Base-by-base conservation (phyloP, 1,140 invertebrate species). In the Agraylea sexmaculata region DNA sequence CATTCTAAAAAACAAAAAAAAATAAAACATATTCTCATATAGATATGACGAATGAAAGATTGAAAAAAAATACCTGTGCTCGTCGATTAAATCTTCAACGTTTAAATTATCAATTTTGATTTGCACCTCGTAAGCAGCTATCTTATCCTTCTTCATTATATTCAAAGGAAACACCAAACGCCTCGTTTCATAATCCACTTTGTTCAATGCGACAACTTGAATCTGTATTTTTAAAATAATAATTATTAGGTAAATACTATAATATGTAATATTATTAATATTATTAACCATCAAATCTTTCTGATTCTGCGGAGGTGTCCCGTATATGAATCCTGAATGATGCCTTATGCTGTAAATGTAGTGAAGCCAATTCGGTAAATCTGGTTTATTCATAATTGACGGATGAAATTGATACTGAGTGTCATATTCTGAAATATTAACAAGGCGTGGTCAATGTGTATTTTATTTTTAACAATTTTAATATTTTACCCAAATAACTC, bases 71-170 rank as follows among this genome's bases (percentile, higher is more conserved):
- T 37, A 65, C 64, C 61, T 59, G 43, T 68, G 58, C 32, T 65
- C 60, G 54, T 82, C 74, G 45, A 87, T 77, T 58, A 87, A 68
- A 52, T 90, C 83, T 49, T 84, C 82, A 1, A 87, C 75, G 52
- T 92, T 88, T 5, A 90, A 59, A 58, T 91, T 91, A 53, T 87
- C 79, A 28, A 93, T 84, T 60, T 91, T 91, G 50, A 92, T 63
- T 52, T 86, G 80, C 3, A 90, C 77, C 52, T 89, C 77, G 58
- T 83, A 80, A 30, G 69, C 73, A 0, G 81, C 77, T 43, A 77
- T 65, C 45, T 74, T 75, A 44, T 71, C 62, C 52, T 80, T 83
- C 5, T 77, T 67, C 2, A 64, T 57, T 3, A 87, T 70, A 37
- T 70, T 72, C 25, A 87, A 66, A 4, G 74, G 64, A 4, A 85